These are phyloP conservation scores for Diachasmimorpha longicaudata DNA, from an alignment of 1,140 invertebrate species.

Conservation along the genomic window DNA sequence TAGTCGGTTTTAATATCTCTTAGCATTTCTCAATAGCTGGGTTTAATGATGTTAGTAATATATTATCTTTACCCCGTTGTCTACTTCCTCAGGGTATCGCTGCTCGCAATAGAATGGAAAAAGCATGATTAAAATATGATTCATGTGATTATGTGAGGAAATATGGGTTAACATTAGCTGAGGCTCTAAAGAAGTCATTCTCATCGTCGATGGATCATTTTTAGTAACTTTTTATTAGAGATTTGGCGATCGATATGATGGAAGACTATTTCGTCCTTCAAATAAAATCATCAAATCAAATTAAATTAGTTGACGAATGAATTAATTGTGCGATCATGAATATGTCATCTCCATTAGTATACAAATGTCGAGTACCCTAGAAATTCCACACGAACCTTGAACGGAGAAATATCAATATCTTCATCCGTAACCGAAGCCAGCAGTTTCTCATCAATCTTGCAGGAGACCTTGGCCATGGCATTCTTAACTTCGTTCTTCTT, in stretches of 20 bases:
- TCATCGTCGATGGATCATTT: not conserved
- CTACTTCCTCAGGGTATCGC: constrained; percentile 41
- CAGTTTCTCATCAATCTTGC: constrained; percentile 54
- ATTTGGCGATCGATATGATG: too few relatives aligned
- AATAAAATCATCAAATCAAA: too few relatives aligned
- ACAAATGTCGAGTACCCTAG: not conserved
- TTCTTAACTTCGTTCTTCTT: constrained; percentile 48
- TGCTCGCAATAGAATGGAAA: constrained; percentile 44
- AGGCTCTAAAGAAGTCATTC: not conserved
- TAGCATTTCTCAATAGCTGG: not conserved
- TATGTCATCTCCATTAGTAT: not conserved
- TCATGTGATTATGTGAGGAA: not conserved
- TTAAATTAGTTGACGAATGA: too few relatives aligned
- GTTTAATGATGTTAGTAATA: not conserved
- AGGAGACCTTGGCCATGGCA: constrained; percentile 37
- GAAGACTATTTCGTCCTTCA: too few relatives aligned
- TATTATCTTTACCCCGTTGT: constrained; percentile 44
- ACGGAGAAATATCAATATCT: constrained; percentile 59
- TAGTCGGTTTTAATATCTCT: not conserved
- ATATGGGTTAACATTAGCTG: not conserved
- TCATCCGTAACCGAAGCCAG: constrained; percentile 51
- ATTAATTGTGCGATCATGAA: too few relatives aligned
- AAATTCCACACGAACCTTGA: constrained; percentile 46
- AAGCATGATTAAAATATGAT: not conserved
- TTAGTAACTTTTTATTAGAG: too few relatives aligned